Conservation (phyloP, 2,797 vertebrate genomes). For the Tenualosa thibaudeaui region DNA sequence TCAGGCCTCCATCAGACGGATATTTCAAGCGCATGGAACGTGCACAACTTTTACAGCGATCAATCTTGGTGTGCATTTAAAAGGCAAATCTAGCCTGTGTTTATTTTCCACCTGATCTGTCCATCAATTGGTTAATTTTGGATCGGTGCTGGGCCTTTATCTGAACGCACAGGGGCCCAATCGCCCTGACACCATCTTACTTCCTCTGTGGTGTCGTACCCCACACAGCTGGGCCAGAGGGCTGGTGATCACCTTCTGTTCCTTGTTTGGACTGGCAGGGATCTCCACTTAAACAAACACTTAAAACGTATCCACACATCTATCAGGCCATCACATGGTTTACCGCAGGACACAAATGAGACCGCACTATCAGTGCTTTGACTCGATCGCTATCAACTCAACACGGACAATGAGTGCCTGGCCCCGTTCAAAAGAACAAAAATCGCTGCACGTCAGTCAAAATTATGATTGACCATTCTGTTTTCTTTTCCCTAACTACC, state of each 20-base stretch:
- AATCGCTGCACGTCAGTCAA: neutral
- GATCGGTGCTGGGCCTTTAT: slow-evolving; percentile 19
- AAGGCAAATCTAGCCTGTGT: slow-evolving; percentile 35
- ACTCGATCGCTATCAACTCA: neutral
- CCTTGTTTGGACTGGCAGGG: slow-evolving; percentile 37
- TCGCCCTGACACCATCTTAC: slow-evolving; percentile 5
- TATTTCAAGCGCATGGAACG: neutral
- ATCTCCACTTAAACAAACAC: slow-evolving; percentile 29
- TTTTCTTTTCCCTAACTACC: neutral
- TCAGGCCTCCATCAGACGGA: neutral
- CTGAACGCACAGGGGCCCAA: slow-evolving; percentile 8
- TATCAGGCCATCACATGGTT: slow-evolving; percentile 30
- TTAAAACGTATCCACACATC: slow-evolving; percentile 24
- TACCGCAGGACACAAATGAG: slow-evolving; percentile 33
- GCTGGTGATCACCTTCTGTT: slow-evolving; percentile 27
- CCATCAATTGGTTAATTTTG: slow-evolving; percentile 34
- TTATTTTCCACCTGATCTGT: slow-evolving; percentile 25
- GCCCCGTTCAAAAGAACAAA: neutral
- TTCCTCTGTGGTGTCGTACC: slow-evolving; percentile 1
- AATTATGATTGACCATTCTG: neutral
- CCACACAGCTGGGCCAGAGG: slow-evolving; percentile 26
- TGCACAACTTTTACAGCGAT: neutral
- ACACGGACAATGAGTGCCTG: neutral
- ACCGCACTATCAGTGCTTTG: neutral
- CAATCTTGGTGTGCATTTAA: slow-evolving; percentile 35